Percentiles rank a stretch among this genome's conserved stretches.
Evolutionary conservation across 2,113 vertebrate genomes (phyloP).

Genomic region (Danionella cerebrum): DNA sequence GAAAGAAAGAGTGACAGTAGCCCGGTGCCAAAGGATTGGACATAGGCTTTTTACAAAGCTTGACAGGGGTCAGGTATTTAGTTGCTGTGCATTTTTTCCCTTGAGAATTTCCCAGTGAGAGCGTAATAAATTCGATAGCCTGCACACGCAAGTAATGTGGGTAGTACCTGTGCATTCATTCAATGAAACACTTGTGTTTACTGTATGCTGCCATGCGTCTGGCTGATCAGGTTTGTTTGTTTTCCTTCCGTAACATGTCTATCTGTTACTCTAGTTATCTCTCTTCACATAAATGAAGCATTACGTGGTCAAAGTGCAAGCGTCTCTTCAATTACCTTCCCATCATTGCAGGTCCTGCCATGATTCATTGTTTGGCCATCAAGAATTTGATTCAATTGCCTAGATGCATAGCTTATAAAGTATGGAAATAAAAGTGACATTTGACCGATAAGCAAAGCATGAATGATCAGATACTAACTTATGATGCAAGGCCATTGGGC

Average conservation of each 20-base stretch:
- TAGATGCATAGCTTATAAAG: slow-evolving; percentile 74
- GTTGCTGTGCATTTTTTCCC: slow-evolving; percentile 3
- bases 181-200: neutral
- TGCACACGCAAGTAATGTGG: neutral
- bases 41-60: slow-evolving; percentile 26
- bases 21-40: slow-evolving; percentile 8
- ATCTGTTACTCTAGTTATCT: slow-evolving; percentile 21
- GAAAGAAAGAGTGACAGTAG: slow-evolving; percentile 44
- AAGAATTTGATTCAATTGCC: slow-evolving; percentile 61
- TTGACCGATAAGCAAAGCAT: slow-evolving; percentile 82
- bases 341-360: slow-evolving; percentile 49
- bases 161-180: neutral
- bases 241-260: slow-evolving; percentile 34
- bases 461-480: slow-evolving; percentile 69
- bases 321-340: slow-evolving; percentile 57
- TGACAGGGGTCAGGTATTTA: slow-evolving; percentile 21
- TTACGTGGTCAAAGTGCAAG: slow-evolving; percentile 38
- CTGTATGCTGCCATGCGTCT: slow-evolving; percentile 11
- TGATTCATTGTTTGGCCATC: slow-evolving; percentile 67
- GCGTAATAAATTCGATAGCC: neutral
- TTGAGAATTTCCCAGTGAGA: slow-evolving; percentile 31
- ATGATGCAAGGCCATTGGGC: slow-evolving; percentile 60
- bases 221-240: slow-evolving; percentile 35
- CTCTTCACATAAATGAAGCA: slow-evolving; percentile 44
- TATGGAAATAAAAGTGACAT: slow-evolving; percentile 85